Conservation (phyloP, 2,888 invertebrate species). For the Dascillus cervinus region DNA sequence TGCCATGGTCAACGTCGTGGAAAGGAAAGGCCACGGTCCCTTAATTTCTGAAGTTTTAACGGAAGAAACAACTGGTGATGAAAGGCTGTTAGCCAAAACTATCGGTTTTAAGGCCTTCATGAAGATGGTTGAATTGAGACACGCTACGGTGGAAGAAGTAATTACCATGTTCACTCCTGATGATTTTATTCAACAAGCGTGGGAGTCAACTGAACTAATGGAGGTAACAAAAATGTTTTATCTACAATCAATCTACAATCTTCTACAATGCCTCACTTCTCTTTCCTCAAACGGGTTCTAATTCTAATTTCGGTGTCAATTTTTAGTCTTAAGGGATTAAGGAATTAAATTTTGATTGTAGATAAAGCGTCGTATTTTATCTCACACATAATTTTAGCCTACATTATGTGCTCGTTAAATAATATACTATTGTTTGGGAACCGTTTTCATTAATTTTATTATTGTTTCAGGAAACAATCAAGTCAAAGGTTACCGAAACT, state of each 20-base stretch:
- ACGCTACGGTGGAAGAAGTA: conserved; percentile 76
- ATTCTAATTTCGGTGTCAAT: no score
- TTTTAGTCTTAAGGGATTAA: conserved; percentile 10
- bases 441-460: conserved; percentile 2
- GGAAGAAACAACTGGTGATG: conserved; percentile 72
- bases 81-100: conserved; percentile 67
- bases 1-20: conserved; percentile 75
- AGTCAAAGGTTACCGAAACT: conserved; percentile 39
- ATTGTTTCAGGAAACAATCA: conserved; percentile 33
- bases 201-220: conserved; percentile 66
- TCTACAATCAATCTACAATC: no score
- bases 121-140: conserved; percentile 74
- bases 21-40: conserved; percentile 73
- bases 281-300: no score
- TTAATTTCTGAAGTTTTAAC: conserved; percentile 74
- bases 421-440: no score
- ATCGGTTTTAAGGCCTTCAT: conserved; percentile 81
- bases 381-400: neutral
- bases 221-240: no score
- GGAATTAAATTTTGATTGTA: no score
- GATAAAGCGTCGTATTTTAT: no score
- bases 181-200: conserved; percentile 73
- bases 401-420: no score
- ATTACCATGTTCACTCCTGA: conserved; percentile 75
- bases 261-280: no score